Conservation (phyloP, 2,113 vertebrate genomes). For the Malaclemys terrapin region DNA sequence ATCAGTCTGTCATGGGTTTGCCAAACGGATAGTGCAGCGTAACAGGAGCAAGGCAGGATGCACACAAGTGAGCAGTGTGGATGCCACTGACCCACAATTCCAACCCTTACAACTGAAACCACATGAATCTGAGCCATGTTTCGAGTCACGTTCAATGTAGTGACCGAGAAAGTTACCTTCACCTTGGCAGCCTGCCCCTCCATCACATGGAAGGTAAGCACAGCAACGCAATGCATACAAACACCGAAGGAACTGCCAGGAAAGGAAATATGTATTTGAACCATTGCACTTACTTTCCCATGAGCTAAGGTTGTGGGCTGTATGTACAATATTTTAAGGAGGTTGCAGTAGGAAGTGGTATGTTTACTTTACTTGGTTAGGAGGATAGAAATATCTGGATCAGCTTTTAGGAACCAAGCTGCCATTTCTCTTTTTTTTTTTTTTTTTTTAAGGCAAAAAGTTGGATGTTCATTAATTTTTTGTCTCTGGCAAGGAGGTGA, state of each 20-base stretch:
- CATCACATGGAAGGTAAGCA: constrained; percentile 49
- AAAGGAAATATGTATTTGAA: neutral
- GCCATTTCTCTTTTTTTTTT: too few species aligned
- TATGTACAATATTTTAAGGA: constrained; percentile 25
- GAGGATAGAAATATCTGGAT: neutral
- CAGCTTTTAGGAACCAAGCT: neutral
- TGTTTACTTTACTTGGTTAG: neutral
- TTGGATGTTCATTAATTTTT: neutral
- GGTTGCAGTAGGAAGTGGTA: neutral
- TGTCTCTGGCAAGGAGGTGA: neutral
- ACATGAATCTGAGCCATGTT: constrained; percentile 57
- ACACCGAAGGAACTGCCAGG: neutral
- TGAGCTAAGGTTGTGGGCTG: fast-evolving
- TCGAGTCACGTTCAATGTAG: constrained; percentile 59
- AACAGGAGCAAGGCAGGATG: neutral
- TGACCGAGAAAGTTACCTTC: constrained; percentile 66
- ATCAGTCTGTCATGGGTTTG: neutral
- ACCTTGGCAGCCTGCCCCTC: constrained; percentile 53
- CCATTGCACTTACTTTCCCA: neutral
- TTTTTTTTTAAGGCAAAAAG: neutral
- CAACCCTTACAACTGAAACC: neutral
- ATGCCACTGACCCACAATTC: neutral
- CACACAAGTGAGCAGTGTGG: constrained; percentile 28
- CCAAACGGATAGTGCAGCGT: neutral
- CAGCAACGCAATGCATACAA: neutral